Evolutionary conservation across 2,888 invertebrate species (phyloP).

Genomic region (Hirtodrosophila confusa): DNA sequence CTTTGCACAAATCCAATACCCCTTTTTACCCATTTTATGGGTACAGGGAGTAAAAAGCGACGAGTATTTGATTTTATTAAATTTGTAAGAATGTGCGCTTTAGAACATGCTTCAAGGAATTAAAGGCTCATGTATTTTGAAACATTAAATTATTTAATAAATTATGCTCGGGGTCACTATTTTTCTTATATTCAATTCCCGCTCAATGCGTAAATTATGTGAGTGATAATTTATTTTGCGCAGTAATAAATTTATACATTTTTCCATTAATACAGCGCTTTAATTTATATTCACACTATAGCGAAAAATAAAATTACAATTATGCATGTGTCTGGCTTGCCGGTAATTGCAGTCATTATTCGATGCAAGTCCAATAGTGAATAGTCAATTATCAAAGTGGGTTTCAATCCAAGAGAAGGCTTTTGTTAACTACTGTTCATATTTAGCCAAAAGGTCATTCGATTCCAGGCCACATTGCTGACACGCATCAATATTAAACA

Average conservation of each 20-base stretch:
- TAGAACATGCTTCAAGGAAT: too few species aligned
- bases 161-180: too few species aligned
- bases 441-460: too few species aligned
- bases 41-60: too few species aligned
- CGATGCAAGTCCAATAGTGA: not conserved
- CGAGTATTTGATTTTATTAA: not conserved
- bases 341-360: conserved; percentile 36
- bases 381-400: conserved; percentile 22
- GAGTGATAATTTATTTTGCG: conserved; percentile 38
- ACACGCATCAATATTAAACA: too few species aligned
- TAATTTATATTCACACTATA: conserved; percentile 49
- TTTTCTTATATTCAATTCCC: conserved; percentile 1
- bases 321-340: conserved; percentile 15
- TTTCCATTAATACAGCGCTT: conserved; percentile 30
- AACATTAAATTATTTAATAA: too few species aligned
- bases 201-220: conserved; percentile 3
- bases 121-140: too few species aligned
- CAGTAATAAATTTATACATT: conserved; percentile 61
- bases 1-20: too few species aligned
- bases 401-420: not conserved
- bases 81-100: too few species aligned
- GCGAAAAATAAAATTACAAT: conserved; percentile 35
- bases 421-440: too few species aligned
- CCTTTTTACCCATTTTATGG: too few species aligned
- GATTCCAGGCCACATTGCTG: too few species aligned